phyloP scores from a whole-genome alignment of 2,888 invertebrate genomes.

The Esperia sulphurella region DNA sequence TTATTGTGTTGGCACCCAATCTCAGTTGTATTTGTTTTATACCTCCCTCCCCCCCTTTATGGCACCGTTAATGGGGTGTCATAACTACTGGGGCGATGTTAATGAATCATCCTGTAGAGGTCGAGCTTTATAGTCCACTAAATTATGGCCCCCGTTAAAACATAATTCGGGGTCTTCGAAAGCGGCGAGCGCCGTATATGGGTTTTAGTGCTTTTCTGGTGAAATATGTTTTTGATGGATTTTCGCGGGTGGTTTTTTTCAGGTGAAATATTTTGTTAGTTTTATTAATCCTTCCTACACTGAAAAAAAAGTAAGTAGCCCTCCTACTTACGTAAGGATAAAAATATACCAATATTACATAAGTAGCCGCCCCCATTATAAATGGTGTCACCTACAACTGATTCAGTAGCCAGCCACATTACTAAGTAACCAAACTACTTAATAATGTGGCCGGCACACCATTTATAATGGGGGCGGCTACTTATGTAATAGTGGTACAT shows the following conservation, averaged over 20 bases:
- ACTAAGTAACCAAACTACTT: no score
- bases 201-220: slow-evolving; percentile 2
- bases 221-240: neutral
- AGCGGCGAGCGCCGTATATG: slow-evolving; percentile 2
- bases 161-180: slow-evolving; percentile 23
- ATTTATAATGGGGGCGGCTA: no score
- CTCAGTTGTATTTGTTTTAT: slow-evolving; percentile 3
- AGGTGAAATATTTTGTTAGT: neutral
- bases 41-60: slow-evolving; percentile 13
- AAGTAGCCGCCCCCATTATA: no score
- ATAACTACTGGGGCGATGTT: slow-evolving; percentile 32
- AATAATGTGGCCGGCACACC: no score
- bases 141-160: slow-evolving; percentile 34
- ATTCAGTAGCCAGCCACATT: no score
- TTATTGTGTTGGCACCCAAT: neutral
- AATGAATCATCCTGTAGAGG: slow-evolving; percentile 35
- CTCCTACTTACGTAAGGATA: no score
- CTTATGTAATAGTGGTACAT: no score
- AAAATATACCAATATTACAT: no score
- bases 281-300: no score
- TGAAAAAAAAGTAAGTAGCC: no score
- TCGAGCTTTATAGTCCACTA: slow-evolving; percentile 30
- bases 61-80: slow-evolving; percentile 28
- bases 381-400: no score
- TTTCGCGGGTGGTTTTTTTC: neutral